phyloP scores from a whole-genome alignment of 1,140 invertebrate species.

The Drosophila tsacasi region DNA sequence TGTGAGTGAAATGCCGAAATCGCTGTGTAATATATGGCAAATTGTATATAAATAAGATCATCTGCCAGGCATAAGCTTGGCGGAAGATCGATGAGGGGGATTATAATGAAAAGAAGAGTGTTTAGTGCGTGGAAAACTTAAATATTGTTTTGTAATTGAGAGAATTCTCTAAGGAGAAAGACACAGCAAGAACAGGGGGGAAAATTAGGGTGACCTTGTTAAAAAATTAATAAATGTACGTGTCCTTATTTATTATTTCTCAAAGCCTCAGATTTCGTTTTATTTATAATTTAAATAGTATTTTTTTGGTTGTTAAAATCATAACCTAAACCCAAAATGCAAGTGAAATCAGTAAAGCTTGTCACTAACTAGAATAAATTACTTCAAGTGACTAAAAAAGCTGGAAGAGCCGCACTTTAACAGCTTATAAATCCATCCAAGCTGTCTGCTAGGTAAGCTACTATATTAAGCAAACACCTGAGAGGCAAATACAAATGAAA shows the following conservation, averaged over 20 bases:
- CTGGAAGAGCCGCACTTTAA: not conserved
- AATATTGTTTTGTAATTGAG: conserved; percentile 12
- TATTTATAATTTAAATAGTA: too few species aligned
- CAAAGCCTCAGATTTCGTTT: too few species aligned
- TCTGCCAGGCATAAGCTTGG: not conserved
- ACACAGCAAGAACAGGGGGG: not conserved
- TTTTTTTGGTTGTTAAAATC: too few species aligned
- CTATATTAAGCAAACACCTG: not conserved
- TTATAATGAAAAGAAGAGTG: conserved; percentile 7
- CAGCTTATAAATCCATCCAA: not conserved
- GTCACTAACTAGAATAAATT: not conserved
- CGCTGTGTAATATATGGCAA: conserved; percentile 38
- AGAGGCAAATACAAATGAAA: not conserved
- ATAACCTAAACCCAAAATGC: not conserved
- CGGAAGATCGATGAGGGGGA: conserved; percentile 23
- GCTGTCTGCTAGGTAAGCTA: not conserved
- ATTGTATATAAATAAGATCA: conserved; percentile 41
- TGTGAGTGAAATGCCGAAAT: conserved; percentile 50
- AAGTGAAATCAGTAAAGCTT: not conserved
- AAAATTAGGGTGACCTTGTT: not conserved
- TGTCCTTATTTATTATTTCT: too few species aligned
- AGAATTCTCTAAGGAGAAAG: not conserved
- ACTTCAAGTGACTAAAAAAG: not conserved
- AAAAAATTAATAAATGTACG: not conserved
- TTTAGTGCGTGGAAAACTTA: not conserved